phyloP scores from a whole-genome alignment of 2,113 vertebrate genomes.

The Raja brachyura region DNA sequence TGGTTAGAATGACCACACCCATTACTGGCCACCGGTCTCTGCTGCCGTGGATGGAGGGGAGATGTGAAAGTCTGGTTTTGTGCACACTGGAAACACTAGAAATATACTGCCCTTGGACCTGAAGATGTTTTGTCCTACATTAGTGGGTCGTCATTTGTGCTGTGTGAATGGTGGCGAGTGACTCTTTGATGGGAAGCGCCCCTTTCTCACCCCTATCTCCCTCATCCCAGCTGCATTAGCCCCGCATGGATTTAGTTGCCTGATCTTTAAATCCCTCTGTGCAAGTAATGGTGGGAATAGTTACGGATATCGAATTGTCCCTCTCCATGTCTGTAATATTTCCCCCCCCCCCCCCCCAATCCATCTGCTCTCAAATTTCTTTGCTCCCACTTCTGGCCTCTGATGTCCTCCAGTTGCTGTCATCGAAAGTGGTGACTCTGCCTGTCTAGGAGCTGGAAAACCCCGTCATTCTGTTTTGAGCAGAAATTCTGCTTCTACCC shows the following conservation, averaged over 20 bases:
- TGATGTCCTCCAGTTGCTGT: neutral
- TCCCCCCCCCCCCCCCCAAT: too few relatives aligned
- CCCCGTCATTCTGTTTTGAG: neutral
- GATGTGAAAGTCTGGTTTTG: neutral
- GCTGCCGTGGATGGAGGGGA: neutral
- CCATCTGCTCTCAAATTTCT: neutral
- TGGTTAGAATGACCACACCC: neutral
- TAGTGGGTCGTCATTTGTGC: neutral
- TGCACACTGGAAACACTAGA: neutral
- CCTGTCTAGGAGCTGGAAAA: neutral
- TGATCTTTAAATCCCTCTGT: too few relatives aligned
- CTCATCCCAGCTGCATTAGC: neutral
- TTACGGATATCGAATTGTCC: neutral
- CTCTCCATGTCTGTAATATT: neutral
- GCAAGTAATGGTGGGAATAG: neutral
- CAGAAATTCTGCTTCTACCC: neutral
- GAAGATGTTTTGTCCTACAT: neutral
- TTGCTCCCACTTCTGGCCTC: neutral
- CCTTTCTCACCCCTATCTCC: neutral
- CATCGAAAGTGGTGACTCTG: too few relatives aligned
- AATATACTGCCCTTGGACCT: neutral
- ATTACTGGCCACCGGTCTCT: neutral
- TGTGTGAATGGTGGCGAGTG: neutral
- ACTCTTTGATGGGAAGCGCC: neutral
- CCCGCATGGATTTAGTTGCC: neutral